Conservation (phyloP, 2,888 invertebrate genomes). For the Philereme transversata region DNA sequence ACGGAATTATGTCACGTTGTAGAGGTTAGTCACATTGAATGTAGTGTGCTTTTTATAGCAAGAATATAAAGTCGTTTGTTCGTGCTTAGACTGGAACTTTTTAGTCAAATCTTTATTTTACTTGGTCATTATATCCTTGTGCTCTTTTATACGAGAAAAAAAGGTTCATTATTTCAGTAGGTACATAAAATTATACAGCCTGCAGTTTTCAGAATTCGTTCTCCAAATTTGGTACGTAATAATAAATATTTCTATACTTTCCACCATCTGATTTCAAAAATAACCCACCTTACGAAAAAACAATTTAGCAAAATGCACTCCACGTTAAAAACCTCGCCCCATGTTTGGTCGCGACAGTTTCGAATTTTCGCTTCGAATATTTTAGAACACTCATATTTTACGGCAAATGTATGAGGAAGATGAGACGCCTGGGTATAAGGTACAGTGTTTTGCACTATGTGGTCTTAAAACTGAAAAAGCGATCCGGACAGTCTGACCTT, state of each 20-base stretch:
- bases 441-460: slow-evolving; percentile 54
- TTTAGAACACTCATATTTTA: slow-evolving; percentile 52
- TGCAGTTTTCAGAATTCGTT: too few relatives aligned
- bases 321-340: slow-evolving; percentile 5
- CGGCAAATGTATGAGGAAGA: slow-evolving; percentile 44
- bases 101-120: too few relatives aligned
- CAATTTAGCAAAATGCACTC: slow-evolving; percentile 8
- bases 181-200: too few relatives aligned
- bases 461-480: slow-evolving; percentile 26
- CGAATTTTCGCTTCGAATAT: slow-evolving; percentile 44
- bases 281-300: too few relatives aligned
- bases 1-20: slow-evolving; percentile 16
- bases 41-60: slow-evolving; percentile 6
- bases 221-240: too few relatives aligned
- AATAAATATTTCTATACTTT: too few relatives aligned
- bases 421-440: slow-evolving; percentile 46
- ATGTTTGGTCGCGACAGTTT: slow-evolving; percentile 5
- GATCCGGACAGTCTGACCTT: slow-evolving; percentile 7
- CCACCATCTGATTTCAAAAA: too few relatives aligned
- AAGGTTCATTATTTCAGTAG: too few relatives aligned
- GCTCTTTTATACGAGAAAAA: too few relatives aligned
- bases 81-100: too few relatives aligned
- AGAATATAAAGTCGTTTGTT: too few relatives aligned
- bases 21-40: slow-evolving; percentile 13
- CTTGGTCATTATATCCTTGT: too few relatives aligned